Evolutionary conservation across 2,888 invertebrate species (phyloP).

Genomic region (Drosophila lutescens): DNA sequence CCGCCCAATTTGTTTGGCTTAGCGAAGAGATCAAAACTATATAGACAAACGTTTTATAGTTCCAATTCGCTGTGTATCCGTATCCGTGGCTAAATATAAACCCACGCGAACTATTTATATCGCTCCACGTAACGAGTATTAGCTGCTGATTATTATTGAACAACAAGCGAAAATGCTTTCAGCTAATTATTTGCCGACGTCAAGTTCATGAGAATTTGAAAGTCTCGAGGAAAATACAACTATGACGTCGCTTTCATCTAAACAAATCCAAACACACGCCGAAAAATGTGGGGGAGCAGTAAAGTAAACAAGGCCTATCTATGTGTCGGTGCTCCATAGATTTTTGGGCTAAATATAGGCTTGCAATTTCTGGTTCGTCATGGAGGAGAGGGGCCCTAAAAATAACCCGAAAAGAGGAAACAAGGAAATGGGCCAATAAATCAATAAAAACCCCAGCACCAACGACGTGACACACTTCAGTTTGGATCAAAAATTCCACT

Average conservation of each 20-base stretch:
- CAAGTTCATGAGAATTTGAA: constrained; percentile 65
- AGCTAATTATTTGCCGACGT: constrained; percentile 67
- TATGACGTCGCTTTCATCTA: constrained; percentile 44
- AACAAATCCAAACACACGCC: constrained; percentile 39
- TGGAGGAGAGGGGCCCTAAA: constrained; percentile 45
- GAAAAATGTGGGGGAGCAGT: constrained; percentile 25
- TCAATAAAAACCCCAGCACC: constrained; percentile 67
- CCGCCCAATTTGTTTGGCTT: constrained; percentile 37
- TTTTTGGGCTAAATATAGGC: constrained; percentile 36
- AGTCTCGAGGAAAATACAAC: constrained; percentile 31
- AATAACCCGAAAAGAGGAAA: constrained; percentile 44
- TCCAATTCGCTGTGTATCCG: constrained; percentile 18
- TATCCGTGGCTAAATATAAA: constrained; percentile 67
- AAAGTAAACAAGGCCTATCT: constrained; percentile 49
- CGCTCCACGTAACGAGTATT: constrained; percentile 72
- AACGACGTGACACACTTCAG: constrained; percentile 70
- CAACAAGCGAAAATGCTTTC: constrained; percentile 55
- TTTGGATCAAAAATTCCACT: constrained; percentile 29
- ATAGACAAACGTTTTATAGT: constrained; percentile 17
- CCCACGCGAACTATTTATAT: constrained; percentile 61
- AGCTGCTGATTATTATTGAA: constrained; percentile 67
- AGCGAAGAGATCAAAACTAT: constrained; percentile 21
- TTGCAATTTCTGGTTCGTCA: constrained; percentile 53
- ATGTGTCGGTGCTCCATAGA: constrained; percentile 32
- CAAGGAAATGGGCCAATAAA: constrained; percentile 71